These are phyloP conservation scores for Anoplius nigerrimus DNA, from an alignment of 2,888 invertebrate genomes.

Conservation along the genomic window DNA sequence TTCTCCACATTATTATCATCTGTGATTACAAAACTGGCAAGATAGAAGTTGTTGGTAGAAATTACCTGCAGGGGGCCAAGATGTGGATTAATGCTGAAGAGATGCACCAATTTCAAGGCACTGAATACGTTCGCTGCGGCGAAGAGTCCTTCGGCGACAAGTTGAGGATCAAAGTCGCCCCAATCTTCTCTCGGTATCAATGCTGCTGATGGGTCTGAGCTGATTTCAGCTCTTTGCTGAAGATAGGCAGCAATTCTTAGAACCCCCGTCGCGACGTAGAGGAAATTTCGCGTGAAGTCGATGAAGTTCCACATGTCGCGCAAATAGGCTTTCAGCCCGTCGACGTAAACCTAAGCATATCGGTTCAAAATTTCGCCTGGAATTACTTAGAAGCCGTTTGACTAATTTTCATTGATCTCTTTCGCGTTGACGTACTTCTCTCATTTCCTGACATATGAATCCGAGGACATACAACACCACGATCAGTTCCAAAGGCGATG, in stretches of 20 bases:
- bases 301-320: constrained; percentile 98
- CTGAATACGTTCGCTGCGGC: constrained; percentile 96
- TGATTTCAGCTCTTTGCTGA: constrained; percentile 84
- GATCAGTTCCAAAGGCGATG: constrained; percentile 88
- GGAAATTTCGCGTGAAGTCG: constrained; percentile 92
- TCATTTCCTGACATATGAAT: constrained; percentile 94
- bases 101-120: constrained; percentile 92
- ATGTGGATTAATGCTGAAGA: constrained; percentile 95
- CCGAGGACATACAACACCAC: constrained; percentile 91
- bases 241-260: constrained; percentile 84
- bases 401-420: neutral
- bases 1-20: neutral
- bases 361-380: no score
- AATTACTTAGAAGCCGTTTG: no score
- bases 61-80: constrained; percentile 88
- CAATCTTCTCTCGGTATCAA: constrained; percentile 89
- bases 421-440: constrained; percentile 78
- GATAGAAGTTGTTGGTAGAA: no score
- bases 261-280: constrained; percentile 86
- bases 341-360: constrained; percentile 82
- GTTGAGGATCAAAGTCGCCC: constrained; percentile 94
- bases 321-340: constrained; percentile 91
- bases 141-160: constrained; percentile 94
- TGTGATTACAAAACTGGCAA: no score
- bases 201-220: constrained; percentile 81